phyloP scores from a whole-genome alignment of 1,140 invertebrate species.

The Physella acuta region DNA sequence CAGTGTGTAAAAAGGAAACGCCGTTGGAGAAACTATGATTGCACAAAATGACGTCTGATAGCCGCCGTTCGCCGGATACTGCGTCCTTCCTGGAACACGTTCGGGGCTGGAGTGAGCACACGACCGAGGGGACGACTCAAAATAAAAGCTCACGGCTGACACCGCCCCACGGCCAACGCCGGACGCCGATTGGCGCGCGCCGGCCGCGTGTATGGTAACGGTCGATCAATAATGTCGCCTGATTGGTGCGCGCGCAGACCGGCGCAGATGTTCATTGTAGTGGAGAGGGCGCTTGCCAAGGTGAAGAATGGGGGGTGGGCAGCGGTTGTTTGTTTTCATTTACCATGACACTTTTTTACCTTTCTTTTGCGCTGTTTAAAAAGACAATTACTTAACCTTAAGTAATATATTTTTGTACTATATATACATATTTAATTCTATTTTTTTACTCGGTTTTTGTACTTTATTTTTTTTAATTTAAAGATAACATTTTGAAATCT shows the following conservation, averaged over 20 bases:
- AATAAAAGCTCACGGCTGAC: conserved; percentile 18
- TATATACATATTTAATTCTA: neutral
- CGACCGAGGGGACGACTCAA: neutral
- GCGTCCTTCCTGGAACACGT: neutral
- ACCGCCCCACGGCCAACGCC: conserved; percentile 11
- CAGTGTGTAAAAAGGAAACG: too few species aligned
- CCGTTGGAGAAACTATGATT: too few species aligned
- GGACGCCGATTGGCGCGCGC: conserved; percentile 15
- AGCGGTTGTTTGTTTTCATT: neutral
- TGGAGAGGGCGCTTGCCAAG: too few species aligned
- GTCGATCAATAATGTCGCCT: conserved; percentile 9
- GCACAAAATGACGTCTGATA: neutral
- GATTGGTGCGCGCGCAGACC: conserved; percentile 2
- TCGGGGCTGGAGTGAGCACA: conserved; percentile 7
- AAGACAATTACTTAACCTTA: neutral
- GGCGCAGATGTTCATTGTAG: neutral
- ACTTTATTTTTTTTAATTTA: too few species aligned
- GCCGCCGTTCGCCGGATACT: neutral
- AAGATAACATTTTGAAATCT: too few species aligned
- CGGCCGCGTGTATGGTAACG: conserved; percentile 12
- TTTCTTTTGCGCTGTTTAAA: neutral
- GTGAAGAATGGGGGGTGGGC: too few species aligned
- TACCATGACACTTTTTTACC: neutral
- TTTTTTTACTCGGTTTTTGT: too few species aligned
- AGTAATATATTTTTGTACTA: neutral